Percentiles rank a stretch among this genome's conserved stretches.
Conservation (phyloP, 2,888 invertebrate genomes). For the Polydrusus cervinus region DNA sequence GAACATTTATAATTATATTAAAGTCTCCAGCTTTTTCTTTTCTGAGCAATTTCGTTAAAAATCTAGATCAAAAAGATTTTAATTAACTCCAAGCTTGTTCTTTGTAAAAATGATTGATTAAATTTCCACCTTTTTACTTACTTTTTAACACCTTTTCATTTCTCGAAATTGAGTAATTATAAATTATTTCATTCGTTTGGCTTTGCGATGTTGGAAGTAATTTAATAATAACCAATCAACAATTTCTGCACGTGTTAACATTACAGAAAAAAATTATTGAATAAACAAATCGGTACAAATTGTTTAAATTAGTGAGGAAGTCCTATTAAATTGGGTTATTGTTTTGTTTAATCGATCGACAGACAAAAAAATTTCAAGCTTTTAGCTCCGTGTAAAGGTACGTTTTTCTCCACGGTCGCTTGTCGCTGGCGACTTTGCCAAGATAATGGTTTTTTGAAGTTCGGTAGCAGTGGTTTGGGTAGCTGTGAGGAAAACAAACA, state of each 20-base stretch:
- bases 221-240: not conserved
- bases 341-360: too few species aligned
- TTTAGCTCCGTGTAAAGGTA: too few species aligned
- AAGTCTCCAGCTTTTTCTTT: not conserved
- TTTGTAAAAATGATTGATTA: constrained; percentile 20
- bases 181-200: not conserved
- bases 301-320: too few species aligned
- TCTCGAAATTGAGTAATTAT: constrained; percentile 10
- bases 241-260: not conserved
- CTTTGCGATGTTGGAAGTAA: not conserved
- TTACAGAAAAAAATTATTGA: too few species aligned
- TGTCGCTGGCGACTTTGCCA: too few species aligned
- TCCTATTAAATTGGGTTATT: too few species aligned
- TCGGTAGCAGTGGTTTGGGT: too few species aligned
- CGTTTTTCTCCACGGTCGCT: too few species aligned
- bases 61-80: constrained; percentile 10
- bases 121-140: constrained; percentile 13
- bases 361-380: too few species aligned
- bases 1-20: constrained; percentile 10
- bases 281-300: too few species aligned
- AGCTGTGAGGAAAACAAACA: too few species aligned
- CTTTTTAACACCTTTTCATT: constrained; percentile 20
- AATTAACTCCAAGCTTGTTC: not conserved
- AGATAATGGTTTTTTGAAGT: too few species aligned
- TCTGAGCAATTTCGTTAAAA: not conserved